Conservation (phyloP, 2,797 vertebrate species). For the Myioborus miniatus region DNA sequence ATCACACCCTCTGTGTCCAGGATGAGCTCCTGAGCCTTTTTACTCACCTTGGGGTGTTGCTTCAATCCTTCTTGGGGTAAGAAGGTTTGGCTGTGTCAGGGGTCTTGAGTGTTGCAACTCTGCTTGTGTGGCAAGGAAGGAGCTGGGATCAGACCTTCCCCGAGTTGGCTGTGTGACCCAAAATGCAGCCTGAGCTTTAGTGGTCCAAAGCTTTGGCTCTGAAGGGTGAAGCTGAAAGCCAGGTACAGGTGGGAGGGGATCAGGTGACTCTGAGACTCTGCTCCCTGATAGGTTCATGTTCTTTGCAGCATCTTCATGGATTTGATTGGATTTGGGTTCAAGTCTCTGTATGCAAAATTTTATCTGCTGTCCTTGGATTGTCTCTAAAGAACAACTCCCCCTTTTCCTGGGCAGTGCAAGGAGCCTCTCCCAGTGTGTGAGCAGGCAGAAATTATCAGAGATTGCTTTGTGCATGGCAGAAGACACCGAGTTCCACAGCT, state of each 20-base stretch:
- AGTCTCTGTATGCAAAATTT: neutral
- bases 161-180: neutral
- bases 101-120: neutral
- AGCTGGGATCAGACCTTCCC: neutral
- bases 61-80: neutral
- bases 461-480: neutral
- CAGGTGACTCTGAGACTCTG: fast-evolving
- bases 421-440: neutral
- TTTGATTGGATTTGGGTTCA: neutral
- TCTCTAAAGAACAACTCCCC: too few species aligned
- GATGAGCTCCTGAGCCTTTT: neutral
- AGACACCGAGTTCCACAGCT: neutral
- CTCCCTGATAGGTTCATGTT: fast-evolving
- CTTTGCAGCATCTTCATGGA: neutral
- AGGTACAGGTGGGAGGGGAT: neutral
- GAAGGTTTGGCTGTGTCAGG: neutral
- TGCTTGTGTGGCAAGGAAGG: neutral
- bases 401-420: neutral
- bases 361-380: neutral
- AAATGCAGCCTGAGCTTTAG: neutral
- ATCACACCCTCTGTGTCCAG: fast-evolving
- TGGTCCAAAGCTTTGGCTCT: neutral
- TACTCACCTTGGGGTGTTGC: neutral
- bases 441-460: neutral
- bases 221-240: neutral